phyloP scores from a whole-genome alignment of 2,113 vertebrate species.

The Xyrauchen texanus region DNA sequence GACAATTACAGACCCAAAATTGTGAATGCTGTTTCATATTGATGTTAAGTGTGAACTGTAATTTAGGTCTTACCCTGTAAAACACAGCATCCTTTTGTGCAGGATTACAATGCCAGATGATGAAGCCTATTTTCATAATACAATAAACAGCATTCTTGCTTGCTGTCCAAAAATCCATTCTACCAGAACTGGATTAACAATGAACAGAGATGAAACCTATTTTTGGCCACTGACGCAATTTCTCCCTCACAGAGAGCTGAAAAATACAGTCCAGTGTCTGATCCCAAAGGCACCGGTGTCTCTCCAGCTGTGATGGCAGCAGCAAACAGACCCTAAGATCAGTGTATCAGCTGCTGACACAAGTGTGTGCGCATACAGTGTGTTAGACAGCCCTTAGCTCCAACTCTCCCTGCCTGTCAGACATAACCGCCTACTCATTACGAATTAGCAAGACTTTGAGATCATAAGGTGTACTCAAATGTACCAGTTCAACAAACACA shows the following conservation, averaged over 20 bases:
- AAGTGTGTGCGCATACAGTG: neutral
- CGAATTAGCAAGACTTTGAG: neutral
- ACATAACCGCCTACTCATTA: neutral
- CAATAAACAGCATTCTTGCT: neutral
- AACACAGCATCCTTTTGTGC: neutral
- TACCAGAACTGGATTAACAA: slow-evolving; percentile 23
- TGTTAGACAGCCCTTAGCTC: neutral
- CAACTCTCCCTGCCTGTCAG: slow-evolving; percentile 11
- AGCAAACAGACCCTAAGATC: neutral
- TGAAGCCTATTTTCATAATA: neutral
- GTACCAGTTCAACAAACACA: neutral
- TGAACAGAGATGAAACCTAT: slow-evolving; percentile 32
- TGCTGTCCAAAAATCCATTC: neutral
- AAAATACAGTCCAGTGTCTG: slow-evolving; percentile 57
- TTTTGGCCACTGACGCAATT: slow-evolving; percentile 35
- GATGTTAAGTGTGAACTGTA: too few relatives aligned
- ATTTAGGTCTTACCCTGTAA: too few relatives aligned
- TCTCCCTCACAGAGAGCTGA: slow-evolving; percentile 33
- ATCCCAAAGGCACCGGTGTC: slow-evolving; percentile 54
- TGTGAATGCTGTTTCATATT: too few relatives aligned
- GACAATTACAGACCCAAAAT: too few relatives aligned
- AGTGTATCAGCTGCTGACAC: neutral
- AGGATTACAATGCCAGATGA: neutral
- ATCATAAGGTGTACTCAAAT: neutral
- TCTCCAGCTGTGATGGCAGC: slow-evolving; percentile 62